Base-by-base conservation (phyloP, 2,797 vertebrate species). In the Orestias chungarensis region DNA sequence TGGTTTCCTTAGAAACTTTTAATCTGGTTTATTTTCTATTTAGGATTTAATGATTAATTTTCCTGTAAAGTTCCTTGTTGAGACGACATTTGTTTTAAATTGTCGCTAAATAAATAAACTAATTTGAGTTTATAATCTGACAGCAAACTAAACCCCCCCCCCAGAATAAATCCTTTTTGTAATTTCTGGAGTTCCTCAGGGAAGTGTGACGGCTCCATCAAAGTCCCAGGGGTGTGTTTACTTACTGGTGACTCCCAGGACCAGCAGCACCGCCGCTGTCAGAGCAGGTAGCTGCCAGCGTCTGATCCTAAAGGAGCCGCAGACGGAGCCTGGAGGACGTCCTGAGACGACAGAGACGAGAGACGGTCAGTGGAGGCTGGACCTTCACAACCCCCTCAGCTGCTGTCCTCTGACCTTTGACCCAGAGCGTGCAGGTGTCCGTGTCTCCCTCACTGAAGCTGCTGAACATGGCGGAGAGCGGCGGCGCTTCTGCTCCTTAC, bases 221-320 rank as follows among this genome's bases (percentile, higher is more conserved):
- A n/a, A n/a, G n/a, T n/a, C n/a, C n/a, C n/a, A n/a, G n/a, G n/a
- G n/a, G 49, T 68, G 31, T 69, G 29, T 52, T 35, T 2, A 0
- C 85, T 75, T 73, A 86, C 85, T 81, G 73, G 23, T 82, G 47
- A 47, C 70, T 74, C 78, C 83, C n/a, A 89, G 43, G 0, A 33
- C 66, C 0, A 87, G 70, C 42, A 86, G 6, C 6, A 52, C 14
- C 0, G 1, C 27, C 9, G 64, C 59, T 8, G 55, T 68, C 25
- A 86, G 20, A 50, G 9, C 73, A 25, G 86, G 79, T 52, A 79
- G 17, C 64, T 74, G 0, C 69, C 79, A 81, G 2, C 57, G 44
- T 25, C 71, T 73, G 71, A 55, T 66, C n/a, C 55, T 75, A 77
- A 29, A 70, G 35, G 40, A 3, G 1, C 64, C 46, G 1, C 76